Evolutionary conservation across 1,140 invertebrate species (phyloP), one percentile per base, ranked within the genome.

Genomic region (Drosophila auraria): DNA sequence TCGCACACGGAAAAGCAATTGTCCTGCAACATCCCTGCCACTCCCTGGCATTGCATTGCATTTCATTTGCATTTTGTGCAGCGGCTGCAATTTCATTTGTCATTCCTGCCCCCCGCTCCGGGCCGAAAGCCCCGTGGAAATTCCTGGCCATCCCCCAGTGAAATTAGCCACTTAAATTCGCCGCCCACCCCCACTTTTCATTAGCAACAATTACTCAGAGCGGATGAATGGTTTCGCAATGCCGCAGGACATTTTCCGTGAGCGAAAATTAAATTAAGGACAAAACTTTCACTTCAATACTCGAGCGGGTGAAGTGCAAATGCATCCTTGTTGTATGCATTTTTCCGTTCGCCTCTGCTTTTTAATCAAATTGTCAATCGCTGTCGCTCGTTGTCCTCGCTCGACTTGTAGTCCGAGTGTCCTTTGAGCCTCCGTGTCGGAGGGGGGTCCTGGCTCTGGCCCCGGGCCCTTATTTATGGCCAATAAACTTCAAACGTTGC

Each of bases 321-420:
- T 78, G 75, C 75, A 78, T 81, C 62, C 78, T 58, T 59, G 57
- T 42, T 80, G 54, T 61, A 83, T 87, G 83, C 71, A 77, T 71
- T 87, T 78, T 75, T 33, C 54, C 77, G 58, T 49, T 68, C 63
- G 77, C 40, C 56, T 23, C 70, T 83, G 47, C 75, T 86, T 89
- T 90, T 91, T 91, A 91, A 91, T 91, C 89, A 91, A 91, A 91
- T 82, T 91, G 89, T 91, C 89, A 91, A 91, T 91, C 89, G 78
- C 75, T 80, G 79, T 87, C 84, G 82, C 70, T 57, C 40, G 63
- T 81, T 75, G 50, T 51, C 59, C 58, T 79, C 57, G 42, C 69
- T 40, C 69, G 71, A 51, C 78, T 45, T 75, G 63, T 54, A 73
- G 45, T 40, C 68, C 47, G 54, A 73, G 71, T 73, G 68, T 73